Evolutionary conservation across 2,113 vertebrate genomes (phyloP).

Genomic region (Poeciliopsis occidentalis): DNA sequence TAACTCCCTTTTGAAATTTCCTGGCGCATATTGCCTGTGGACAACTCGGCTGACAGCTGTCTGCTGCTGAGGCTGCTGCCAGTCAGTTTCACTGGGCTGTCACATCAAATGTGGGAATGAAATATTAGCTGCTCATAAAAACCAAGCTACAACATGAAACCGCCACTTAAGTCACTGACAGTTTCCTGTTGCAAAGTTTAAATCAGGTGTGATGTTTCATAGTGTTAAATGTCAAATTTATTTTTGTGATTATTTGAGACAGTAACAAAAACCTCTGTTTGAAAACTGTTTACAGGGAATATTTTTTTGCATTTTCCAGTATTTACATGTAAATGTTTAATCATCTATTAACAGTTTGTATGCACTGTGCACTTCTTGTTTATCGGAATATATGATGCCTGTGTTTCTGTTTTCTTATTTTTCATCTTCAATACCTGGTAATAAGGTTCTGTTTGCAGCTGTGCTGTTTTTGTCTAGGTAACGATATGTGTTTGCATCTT

Average conservation of each 20-base stretch:
- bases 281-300: not conserved
- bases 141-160: not conserved
- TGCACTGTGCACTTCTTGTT: not conserved
- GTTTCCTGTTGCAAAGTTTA: not conserved
- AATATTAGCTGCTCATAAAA: not conserved
- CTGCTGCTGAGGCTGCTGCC: conserved; percentile 1
- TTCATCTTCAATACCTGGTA: not conserved
- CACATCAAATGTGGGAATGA: not conserved
- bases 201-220: not conserved
- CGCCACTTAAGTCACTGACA: not conserved
- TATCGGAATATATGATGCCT: not conserved
- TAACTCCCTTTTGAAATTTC: not conserved
- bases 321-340: not conserved
- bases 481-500: not conserved
- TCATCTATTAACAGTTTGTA: not conserved
- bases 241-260: too few relatives aligned
- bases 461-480: not conserved
- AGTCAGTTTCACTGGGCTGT: not conserved
- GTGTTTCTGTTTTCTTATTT: not conserved
- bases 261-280: not conserved
- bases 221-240: not conserved
- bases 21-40: not conserved
- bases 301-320: not conserved
- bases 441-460: not conserved
- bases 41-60: not conserved